Evolutionary conservation across 2,113 vertebrate genomes (phyloP).

Genomic region (Emydura subglobosa): DNA sequence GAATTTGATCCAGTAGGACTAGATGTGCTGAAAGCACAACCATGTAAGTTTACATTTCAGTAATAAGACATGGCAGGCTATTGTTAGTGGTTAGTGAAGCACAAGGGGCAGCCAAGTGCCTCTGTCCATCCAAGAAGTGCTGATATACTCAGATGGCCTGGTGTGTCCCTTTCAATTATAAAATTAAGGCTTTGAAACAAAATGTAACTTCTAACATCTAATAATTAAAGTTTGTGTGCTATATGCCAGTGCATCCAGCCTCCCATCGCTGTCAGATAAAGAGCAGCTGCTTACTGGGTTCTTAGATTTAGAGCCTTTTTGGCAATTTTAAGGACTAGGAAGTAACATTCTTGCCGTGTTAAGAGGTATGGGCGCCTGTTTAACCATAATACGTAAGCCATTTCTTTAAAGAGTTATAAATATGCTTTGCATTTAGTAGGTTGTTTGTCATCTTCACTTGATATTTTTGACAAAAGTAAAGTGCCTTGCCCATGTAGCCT

Average conservation of each 20-base stretch:
- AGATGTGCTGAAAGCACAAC: neutral
- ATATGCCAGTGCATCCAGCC: fast-evolving
- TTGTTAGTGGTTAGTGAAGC: neutral
- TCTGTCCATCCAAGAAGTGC: constrained; percentile 33
- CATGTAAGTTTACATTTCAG: neutral
- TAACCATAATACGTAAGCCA: neutral
- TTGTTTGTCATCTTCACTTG: neutral
- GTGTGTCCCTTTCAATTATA: constrained; percentile 42
- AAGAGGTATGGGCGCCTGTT: neutral
- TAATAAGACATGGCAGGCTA: constrained; percentile 58
- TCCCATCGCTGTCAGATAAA: fast-evolving
- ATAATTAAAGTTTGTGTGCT: constrained; percentile 24
- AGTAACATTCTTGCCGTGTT: neutral
- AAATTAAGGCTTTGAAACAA: constrained; percentile 68
- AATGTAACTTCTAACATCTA: neutral
- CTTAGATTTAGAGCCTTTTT: neutral
- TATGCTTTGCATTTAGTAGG: neutral
- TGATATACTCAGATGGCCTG: constrained; percentile 41
- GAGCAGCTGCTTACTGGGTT: neutral
- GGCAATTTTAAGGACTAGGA: neutral
- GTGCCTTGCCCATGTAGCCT: neutral
- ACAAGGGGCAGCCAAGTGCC: constrained; percentile 39
- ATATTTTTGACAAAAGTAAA: neutral
- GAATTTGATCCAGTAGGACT: neutral
- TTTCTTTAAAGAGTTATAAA: neutral